Conservation (phyloP, 2,797 vertebrate genomes). For the Anas acuta region DNA sequence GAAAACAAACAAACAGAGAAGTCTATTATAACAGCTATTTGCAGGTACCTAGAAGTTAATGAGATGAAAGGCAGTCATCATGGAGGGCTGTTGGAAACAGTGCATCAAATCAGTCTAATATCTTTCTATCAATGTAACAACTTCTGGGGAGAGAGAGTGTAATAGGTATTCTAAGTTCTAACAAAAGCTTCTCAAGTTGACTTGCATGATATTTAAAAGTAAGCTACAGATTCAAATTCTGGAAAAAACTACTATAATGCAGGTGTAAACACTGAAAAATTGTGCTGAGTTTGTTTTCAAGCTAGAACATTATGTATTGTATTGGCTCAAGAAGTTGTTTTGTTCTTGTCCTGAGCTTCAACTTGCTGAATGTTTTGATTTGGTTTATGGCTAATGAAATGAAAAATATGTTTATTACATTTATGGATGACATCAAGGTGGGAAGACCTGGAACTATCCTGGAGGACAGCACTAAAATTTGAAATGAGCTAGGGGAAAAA, state of each 20-base stretch:
- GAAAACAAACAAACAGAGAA: neutral
- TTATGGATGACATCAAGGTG: neutral
- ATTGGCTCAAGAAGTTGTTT: neutral
- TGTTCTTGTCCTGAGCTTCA: neutral
- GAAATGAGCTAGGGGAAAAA: neutral
- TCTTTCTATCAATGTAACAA: neutral
- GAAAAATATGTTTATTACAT: conserved; percentile 27
- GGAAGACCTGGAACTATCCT: neutral
- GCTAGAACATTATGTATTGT: neutral
- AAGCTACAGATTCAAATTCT: neutral
- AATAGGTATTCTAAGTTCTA: neutral
- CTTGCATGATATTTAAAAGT: neutral
- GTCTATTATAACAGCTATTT: neutral
- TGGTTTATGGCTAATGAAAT: neutral
- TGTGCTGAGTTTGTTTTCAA: conserved; percentile 3
- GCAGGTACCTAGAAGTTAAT: conserved; percentile 2
- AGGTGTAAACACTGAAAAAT: neutral
- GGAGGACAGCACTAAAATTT: conserved; percentile 1
- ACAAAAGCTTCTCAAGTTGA: neutral
- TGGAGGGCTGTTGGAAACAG: neutral
- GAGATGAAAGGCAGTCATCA: neutral
- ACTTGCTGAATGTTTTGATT: conserved; percentile 9
- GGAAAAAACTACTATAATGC: neutral
- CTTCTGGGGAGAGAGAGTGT: neutral
- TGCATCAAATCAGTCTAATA: neutral